Evolutionary conservation across 2,797 vertebrate genomes (phyloP), one percentile per base, ranked within the genome.

Genomic region (Adelosebastes latens): DNA sequence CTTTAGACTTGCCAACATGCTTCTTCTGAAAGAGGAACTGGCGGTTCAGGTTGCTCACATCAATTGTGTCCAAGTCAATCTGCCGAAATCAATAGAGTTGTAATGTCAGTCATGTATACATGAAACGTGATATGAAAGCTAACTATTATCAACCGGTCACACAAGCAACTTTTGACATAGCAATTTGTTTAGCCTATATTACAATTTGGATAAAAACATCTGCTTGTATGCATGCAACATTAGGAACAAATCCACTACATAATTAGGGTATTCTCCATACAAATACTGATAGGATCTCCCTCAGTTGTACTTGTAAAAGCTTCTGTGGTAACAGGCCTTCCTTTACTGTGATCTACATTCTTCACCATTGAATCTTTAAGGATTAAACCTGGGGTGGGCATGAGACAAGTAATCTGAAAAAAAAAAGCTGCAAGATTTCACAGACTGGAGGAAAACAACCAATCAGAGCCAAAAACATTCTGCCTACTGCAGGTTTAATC

Each of bases 1-100:
- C 97, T 95, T 99, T 99, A 72, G 99, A 99, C 90, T 98, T 97
- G 75, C 99, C 99, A 70, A 99, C 99, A 94, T 99, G 99, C 71
- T 99, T 99, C 96, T 99, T 99, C 92, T 99, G 99, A 90, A 99
- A 99, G 82, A 99, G 96, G 91, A 99, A 99, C 91, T 99, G 99
- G 58, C 99, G 96, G 92, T 99, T 99, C 82, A 99, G 96, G 92
- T 99, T 99, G 95, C 99, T 99, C 90, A 99, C 98, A 84, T 99
- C 99, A 62, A 99, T 99, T 12, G 97, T 99, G 94, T 99, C 98
- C 96, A 99, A 86, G 93, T 99, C 99, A 88, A 99, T 99, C 99
- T 99, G 87, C 22, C 93, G 25, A 92, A 64, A 82, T 2, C 22
- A 72, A 61, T 0, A 59, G 1, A 2, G 12, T 31, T 66, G 16